Base-by-base conservation (phyloP, 2,888 invertebrate species). In the Priocnemis perturbator region DNA sequence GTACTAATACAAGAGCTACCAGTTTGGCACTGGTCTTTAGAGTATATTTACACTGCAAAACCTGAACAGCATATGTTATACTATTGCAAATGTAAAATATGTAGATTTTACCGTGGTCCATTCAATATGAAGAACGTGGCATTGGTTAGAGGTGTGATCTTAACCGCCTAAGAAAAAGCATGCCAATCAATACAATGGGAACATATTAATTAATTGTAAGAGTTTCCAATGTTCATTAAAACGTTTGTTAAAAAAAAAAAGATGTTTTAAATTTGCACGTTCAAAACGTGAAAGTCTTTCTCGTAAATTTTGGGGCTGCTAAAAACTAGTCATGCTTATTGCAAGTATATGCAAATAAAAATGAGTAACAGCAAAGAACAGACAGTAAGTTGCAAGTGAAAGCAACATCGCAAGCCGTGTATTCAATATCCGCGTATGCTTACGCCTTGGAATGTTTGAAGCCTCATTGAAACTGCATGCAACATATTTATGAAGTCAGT, bases 121-220 rank as follows among this genome's bases (percentile, higher is more conserved):
- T 75, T 77, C 64, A 73, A 80, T 81, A 75, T 64, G 73, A 76
- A 71, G 77, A 64, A 67, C 67, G 77, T 71, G 62, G 78, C 76
- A 77, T 81, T 74, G 77, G 78, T 81, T 84, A 86, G 67, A 86
- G 86, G 71, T 82, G 85, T 68, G 83, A 83, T 73, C 82, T 82
- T 78, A 83, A 77, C 72, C 65, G 78, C 85, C 85, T 87, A 82
- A 79, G 81, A 82, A 85, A 81, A 84, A 84, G 73, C 77, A 81
- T 77, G 79, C 77, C 48, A 68, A 70, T 81, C 69, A 79, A 79
- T 81, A 71, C 47, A 67, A 79, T 61, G 66, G 67, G 56, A 66
- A 69, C 30, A 60, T 15, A 58, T 48, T 48, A 48, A 48, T 60
- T 11, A 26, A 48, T 26, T 60, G 48, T n/a, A 26, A 60, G 21